Base-by-base conservation (phyloP, 2,888 invertebrate genomes). In the Volucella inanis region DNA sequence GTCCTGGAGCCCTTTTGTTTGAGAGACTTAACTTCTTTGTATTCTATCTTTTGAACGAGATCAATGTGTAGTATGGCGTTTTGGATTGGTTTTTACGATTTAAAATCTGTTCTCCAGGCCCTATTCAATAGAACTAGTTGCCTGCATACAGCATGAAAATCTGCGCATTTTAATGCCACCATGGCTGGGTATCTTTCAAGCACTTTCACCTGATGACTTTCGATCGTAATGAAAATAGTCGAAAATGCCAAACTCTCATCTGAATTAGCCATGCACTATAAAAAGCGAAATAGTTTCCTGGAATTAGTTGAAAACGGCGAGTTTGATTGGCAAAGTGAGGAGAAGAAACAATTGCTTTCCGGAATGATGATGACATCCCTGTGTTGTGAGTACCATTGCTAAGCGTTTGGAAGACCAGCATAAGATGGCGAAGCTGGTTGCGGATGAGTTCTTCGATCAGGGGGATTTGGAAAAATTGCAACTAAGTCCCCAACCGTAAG, bases 311-410 rank as follows among this genome's bases (percentile, higher is more conserved):
- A 97, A 87, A 95, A 97, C 86, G 98, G 98, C 0, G 97, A 98
- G 91, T 97, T 97, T 88, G 97, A 97, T 89, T 98, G 97, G 97
- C 97, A 97, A 91, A 97, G 97, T 89, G 96, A 95, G 87, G 97
- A 97, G 89, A 97, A 97, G 90, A 97, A 97, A 92, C 97, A 97
- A 90, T 92, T 98, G 84, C 92, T 98, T 14, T 97, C 98, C 88
- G 98, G 98, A 8, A 98, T 98, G 97, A 97, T 98, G 97, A 98
- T 98, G 98, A 98, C 98, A 0, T 98, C 98, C 95, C 0, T 98
- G 98, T 91, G 98, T 98, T 92, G 97, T 98, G 3, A 96, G 96
- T 87, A 98, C 98, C 1, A 98, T 98, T 87, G 96, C 98, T 0
- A 98, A 98, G 90, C 98, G 98, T 0, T 98, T 98, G 98, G 97